Evolutionary conservation across 1,140 invertebrate species (phyloP).

Genomic region (Drosophila pruinosa): DNA sequence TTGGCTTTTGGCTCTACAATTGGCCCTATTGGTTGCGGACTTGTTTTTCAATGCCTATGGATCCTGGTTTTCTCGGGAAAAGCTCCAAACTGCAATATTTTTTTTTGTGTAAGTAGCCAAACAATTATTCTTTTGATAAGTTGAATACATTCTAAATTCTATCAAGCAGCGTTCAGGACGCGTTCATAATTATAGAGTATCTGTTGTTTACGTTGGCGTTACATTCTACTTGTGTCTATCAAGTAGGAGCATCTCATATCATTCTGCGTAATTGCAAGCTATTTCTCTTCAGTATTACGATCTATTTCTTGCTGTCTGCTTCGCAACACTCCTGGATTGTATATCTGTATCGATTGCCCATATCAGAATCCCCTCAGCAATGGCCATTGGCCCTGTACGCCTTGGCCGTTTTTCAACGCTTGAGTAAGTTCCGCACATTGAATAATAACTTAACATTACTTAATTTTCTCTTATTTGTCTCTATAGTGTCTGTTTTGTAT

Average conservation of each 20-base stretch:
- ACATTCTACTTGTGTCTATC: slow-evolving; percentile 89
- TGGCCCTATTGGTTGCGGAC: slow-evolving; percentile 59
- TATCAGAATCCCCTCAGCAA: slow-evolving; percentile 14
- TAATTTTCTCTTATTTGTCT: background rate
- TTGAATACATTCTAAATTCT: background rate
- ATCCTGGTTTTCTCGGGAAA: slow-evolving; percentile 47
- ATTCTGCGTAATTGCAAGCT: slow-evolving; percentile 85
- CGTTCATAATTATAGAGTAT: slow-evolving; percentile 87
- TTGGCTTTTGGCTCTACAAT: slow-evolving; percentile 63
- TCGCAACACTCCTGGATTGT: slow-evolving; percentile 84
- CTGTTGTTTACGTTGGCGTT: slow-evolving; percentile 87
- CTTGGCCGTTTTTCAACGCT: slow-evolving; percentile 61
- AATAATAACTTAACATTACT: background rate
- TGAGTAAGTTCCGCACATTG: slow-evolving; percentile 48
- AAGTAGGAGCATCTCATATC: slow-evolving; percentile 89
- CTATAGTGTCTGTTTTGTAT: slow-evolving; percentile 88
- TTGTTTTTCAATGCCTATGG: slow-evolving; percentile 78
- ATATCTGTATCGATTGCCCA: slow-evolving; percentile 52
- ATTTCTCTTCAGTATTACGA: slow-evolving; percentile 85
- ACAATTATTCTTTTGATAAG: background rate
- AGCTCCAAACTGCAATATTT: slow-evolving; percentile 68
- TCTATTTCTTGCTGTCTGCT: slow-evolving; percentile 82
- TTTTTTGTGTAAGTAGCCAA: slow-evolving; percentile 74
- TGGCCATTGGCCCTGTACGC: slow-evolving; percentile 65
- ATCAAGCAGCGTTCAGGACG: slow-evolving; percentile 86